phyloP scores from a whole-genome alignment of 2,888 invertebrate species.

The Callosobruchus maculatus region DNA sequence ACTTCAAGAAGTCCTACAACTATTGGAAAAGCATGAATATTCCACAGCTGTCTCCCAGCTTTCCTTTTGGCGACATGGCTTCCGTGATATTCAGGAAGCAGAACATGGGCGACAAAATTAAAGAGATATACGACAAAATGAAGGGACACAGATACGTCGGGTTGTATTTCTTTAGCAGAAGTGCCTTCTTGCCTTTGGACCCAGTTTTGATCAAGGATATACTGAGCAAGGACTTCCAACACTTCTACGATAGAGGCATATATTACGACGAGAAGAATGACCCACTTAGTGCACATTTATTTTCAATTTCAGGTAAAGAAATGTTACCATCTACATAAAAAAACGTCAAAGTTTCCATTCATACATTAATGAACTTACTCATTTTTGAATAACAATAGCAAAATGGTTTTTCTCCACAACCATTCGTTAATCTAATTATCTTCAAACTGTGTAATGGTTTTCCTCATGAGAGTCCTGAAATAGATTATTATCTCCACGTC shows the following conservation, averaged over 20 bases:
- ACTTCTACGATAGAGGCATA: constrained; percentile 64
- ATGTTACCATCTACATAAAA: too few species aligned
- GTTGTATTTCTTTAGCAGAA: constrained; percentile 60
- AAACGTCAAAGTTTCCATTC: too few species aligned
- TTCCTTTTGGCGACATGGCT: constrained; percentile 62
- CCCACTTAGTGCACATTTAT: constrained; percentile 59
- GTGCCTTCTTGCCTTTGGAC: constrained; percentile 61
- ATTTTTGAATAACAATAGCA: too few species aligned
- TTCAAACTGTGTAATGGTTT: too few species aligned
- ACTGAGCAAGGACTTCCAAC: constrained; percentile 55
- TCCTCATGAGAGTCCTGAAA: too few species aligned
- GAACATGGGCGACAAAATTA: constrained; percentile 60
- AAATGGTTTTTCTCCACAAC: too few species aligned
- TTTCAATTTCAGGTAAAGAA: constrained; percentile 51
- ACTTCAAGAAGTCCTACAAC: constrained; percentile 50
- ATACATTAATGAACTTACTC: too few species aligned
- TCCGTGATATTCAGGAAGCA: constrained; percentile 54
- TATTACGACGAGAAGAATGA: constrained; percentile 60
- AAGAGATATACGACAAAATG: constrained; percentile 56
- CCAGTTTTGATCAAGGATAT: constrained; percentile 59
- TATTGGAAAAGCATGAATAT: constrained; percentile 62
- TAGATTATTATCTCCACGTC: too few species aligned
- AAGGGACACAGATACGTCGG: constrained; percentile 51
- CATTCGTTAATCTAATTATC: too few species aligned
- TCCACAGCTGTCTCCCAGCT: constrained; percentile 54